A percentile compares a stretch with the other conserved stretches of the same genome.
These are phyloP conservation scores for Amphiura filiformis DNA, from an alignment of 35 echinoderm and acorn worm genomes.

Conservation along the genomic window DNA sequence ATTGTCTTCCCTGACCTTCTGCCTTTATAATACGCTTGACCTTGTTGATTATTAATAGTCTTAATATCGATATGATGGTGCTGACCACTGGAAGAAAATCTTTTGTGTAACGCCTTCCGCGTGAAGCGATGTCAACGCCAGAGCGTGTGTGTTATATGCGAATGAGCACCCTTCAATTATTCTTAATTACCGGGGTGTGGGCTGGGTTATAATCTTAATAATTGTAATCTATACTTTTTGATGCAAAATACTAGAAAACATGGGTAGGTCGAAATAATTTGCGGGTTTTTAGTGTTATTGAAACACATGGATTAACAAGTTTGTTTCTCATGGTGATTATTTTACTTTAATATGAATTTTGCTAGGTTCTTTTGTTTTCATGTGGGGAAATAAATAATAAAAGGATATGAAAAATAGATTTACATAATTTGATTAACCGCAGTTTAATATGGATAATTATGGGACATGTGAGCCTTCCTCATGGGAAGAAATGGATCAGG, in stretches of 20 bases:
- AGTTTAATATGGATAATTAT: too few species aligned
- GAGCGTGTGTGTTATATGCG: too few species aligned
- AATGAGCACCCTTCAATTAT: too few species aligned
- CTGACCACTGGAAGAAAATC: background rate
- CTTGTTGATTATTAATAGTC: background rate
- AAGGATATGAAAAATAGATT: background rate
- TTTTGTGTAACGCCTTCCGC: background rate
- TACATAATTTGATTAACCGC: background rate
- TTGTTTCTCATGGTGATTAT: conserved; percentile 5
- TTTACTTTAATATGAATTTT: background rate
- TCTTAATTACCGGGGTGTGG: too few species aligned
- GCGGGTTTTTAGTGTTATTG: background rate
- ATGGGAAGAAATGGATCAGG: too few species aligned
- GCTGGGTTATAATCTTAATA: too few species aligned
- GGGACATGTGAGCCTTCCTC: too few species aligned
- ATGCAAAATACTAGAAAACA: too few species aligned
- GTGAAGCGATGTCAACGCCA: background rate
- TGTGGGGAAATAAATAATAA: background rate
- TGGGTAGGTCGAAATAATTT: too few species aligned
- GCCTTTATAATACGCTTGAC: background rate
- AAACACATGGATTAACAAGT: background rate
- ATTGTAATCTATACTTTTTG: too few species aligned
- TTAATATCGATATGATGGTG: background rate
- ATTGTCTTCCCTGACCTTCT: background rate
- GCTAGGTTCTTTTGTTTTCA: background rate